Evolutionary conservation across 2,797 vertebrate species (phyloP).

Genomic region (Margarornis squamiger): DNA sequence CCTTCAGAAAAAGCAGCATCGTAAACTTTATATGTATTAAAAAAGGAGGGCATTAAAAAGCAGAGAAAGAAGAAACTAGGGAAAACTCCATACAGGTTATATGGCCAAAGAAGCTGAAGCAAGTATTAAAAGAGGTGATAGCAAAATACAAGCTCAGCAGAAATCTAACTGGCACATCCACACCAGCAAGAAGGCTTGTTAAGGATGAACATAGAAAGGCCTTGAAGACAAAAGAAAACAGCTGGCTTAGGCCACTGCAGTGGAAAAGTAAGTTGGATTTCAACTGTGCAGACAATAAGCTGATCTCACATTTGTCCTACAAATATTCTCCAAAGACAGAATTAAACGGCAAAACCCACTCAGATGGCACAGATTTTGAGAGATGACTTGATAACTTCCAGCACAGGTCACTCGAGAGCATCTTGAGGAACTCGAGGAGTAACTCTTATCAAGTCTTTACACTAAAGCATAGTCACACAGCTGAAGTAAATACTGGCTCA

Average conservation of each 20-base stretch:
- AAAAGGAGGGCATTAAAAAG: constrained; percentile 26
- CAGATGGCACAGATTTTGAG: not conserved
- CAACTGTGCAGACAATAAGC: not conserved
- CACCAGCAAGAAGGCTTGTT: constrained; percentile 8
- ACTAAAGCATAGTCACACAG: not conserved
- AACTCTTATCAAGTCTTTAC: not conserved
- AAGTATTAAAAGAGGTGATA: constrained; percentile 26
- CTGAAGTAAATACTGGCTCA: not conserved
- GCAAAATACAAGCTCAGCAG: constrained; percentile 25
- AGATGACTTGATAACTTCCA: not conserved
- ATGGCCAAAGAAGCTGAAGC: constrained; percentile 29
- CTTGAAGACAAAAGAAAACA: constrained; percentile 40
- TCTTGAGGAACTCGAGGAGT: not conserved
- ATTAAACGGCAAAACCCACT: not conserved
- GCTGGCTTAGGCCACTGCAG: not conserved
- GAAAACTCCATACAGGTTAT: constrained; percentile 18
- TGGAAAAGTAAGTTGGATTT: constrained; percentile 16
- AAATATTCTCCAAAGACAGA: not conserved
- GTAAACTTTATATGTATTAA: constrained; percentile 26
- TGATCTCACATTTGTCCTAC: not conserved
- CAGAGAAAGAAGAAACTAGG: constrained; percentile 24
- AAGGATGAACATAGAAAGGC: not conserved
- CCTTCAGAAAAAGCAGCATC: constrained; percentile 59
- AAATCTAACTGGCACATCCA: constrained; percentile 36
- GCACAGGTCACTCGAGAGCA: not conserved